phyloP scores from a whole-genome alignment of 1,140 invertebrate genomes.

The Ladona fulva region DNA sequence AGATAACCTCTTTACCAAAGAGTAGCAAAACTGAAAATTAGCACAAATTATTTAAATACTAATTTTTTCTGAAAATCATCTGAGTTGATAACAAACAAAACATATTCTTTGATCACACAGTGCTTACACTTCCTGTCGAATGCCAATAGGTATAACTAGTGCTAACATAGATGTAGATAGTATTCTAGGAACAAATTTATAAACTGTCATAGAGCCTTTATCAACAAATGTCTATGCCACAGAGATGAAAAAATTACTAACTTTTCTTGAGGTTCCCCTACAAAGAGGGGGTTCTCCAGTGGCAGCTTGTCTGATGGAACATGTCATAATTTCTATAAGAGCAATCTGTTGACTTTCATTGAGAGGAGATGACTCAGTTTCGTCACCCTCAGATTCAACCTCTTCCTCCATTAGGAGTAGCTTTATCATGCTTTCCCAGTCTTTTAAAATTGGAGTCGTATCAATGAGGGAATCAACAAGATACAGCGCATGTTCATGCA shows the following conservation, averaged over 20 bases:
- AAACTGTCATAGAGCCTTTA: too few species aligned
- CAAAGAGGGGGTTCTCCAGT: constrained; percentile 96
- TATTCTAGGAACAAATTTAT: too few species aligned
- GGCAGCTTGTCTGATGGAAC: constrained; percentile 93
- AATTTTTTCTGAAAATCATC: too few species aligned
- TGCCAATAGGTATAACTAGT: too few species aligned
- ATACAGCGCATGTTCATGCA: constrained; percentile 94
- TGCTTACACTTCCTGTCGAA: too few species aligned
- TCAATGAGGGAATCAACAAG: constrained; percentile 98
- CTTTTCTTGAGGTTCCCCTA: constrained; percentile 75
- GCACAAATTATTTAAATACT: background rate
- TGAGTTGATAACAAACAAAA: too few species aligned
- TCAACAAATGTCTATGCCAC: too few species aligned
- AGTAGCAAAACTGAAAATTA: background rate
- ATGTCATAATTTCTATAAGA: constrained; percentile 66
- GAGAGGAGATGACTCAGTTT: constrained; percentile 47
- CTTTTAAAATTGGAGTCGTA: constrained; percentile 97
- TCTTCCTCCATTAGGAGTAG: constrained; percentile 85
- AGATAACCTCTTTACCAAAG: background rate
- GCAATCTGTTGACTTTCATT: constrained; percentile 67
- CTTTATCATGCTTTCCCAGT: constrained; percentile 99
- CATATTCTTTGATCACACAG: too few species aligned
- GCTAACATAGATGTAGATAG: too few species aligned
- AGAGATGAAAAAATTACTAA: constrained; percentile 26
- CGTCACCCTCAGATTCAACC: constrained; percentile 64